phyloP scores from a whole-genome alignment of 2,888 invertebrate species.

The Agriopis marginaria region DNA sequence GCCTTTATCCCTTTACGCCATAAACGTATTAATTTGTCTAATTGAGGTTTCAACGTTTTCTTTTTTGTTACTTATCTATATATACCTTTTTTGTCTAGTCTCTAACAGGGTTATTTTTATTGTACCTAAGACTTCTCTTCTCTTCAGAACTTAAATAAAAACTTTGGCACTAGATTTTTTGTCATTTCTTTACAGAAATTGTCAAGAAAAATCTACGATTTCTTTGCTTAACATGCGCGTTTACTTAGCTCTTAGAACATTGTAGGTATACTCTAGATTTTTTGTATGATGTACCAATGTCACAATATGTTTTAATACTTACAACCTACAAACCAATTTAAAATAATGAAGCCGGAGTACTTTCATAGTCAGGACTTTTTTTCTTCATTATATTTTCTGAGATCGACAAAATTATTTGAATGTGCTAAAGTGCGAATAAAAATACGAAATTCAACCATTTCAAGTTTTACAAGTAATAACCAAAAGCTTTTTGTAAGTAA shows the following conservation, averaged over 20 bases:
- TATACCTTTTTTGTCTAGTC: no score
- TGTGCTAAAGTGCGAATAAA: slow-evolving; percentile 23
- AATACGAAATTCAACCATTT: slow-evolving; percentile 28
- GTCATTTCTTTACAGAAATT: no score
- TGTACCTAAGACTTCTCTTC: not conserved
- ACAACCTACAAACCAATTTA: slow-evolving; percentile 10
- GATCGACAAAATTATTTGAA: slow-evolving; percentile 23
- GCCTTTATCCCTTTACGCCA: slow-evolving; percentile 6
- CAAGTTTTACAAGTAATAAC: slow-evolving; percentile 32
- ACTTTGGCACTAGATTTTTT: no score
- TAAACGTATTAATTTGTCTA: slow-evolving; percentile 16
- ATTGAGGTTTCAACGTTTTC: not conserved
- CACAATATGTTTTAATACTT: slow-evolving; percentile 1
- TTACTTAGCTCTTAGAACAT: not conserved
- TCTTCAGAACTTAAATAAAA: no score
- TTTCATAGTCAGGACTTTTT: slow-evolving; percentile 7
- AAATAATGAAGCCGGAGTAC: slow-evolving; percentile 13
- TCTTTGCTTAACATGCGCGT: not conserved
- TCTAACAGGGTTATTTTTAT: not conserved
- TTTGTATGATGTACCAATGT: not conserved
- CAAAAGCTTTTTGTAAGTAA: slow-evolving; percentile 36
- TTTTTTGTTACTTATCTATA: not conserved
- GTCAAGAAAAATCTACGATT: no score
- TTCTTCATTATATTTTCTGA: slow-evolving; percentile 19
- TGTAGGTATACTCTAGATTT: not conserved